Evolutionary conservation across 2,113 vertebrate species (phyloP), one percentile per base, ranked within the genome.

Genomic region (Pimephales promelas): DNA sequence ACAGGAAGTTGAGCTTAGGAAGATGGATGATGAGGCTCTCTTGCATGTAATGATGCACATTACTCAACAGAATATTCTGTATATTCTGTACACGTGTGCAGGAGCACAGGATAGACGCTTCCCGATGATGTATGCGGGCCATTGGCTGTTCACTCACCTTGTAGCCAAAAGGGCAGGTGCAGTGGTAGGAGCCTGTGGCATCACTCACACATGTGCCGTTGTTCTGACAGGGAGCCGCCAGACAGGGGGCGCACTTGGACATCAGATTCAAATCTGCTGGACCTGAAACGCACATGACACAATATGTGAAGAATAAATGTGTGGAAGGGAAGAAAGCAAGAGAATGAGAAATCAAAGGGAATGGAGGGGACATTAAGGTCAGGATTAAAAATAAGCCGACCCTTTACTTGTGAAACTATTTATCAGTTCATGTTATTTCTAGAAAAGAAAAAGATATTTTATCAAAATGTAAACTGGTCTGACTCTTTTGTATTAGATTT

Each of bases 211-310:
- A 99, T 0, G 97, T 98, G 14, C 97, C 97, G 0, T 99, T 98
- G 91, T 98, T 98, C 91, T 93, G 95, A 87, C 98, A 99, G 0
- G 97, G 97, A 3, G 82, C 86, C 70, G 96, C 96, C 86, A 98
- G 93, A 91, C 98, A 99, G 88, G 97, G 96, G 56, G 96, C 95
- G 62, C 98, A 99, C 92, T 99, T 99, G 76, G 98, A 95, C 89
- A 91, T 88, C 0, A 98, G 92, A 85, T 78, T 93, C 88, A 98
- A 93, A 89, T 98, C 97, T 81, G 92, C 90, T 0, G 95, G 96
- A 45, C 96, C 98, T 99, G 91, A 4, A 89, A 34, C 59, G 43
- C 7, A 79, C n/a, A 31, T 10, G 20, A 75, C 24, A 56, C 5
- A 22, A 16, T 66, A n/a, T 49, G 49, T 80, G 56, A 71, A 59